phyloP scores from a whole-genome alignment of 1,140 invertebrate species.

The Tenebrio molitor region DNA sequence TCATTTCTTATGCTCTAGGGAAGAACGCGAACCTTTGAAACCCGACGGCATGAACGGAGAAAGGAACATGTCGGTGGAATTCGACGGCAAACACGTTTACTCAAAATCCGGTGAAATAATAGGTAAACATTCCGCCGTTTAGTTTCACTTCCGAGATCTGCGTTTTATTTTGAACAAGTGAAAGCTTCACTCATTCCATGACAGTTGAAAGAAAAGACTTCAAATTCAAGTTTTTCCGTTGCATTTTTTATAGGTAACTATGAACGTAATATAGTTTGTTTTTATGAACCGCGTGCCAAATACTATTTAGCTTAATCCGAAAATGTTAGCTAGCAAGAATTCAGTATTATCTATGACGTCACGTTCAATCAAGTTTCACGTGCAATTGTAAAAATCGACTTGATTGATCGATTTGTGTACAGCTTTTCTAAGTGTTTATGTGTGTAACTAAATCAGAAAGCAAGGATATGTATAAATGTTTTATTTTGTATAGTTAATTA shows the following conservation, averaged over 20 bases:
- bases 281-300: constrained; percentile 18
- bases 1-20: constrained; percentile 63
- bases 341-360: constrained; percentile 34
- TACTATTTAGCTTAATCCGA: constrained; percentile 19
- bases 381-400: constrained; percentile 19
- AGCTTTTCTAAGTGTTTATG: constrained; percentile 40
- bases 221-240: neutral
- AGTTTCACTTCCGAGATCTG: constrained; percentile 62
- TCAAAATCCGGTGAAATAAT: constrained; percentile 84
- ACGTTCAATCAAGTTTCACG: constrained; percentile 13
- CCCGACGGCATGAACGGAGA: constrained; percentile 76
- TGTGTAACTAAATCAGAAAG: constrained; percentile 34
- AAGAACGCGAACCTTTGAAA: constrained; percentile 85
- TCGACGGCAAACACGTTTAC: constrained; percentile 83
- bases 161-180: constrained; percentile 15
- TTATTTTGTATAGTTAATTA: constrained; percentile 47
- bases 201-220: constrained; percentile 12
- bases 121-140: constrained; percentile 88
- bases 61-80: constrained; percentile 83
- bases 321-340: constrained; percentile 25
- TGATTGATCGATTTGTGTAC: constrained; percentile 22
- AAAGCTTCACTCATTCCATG: constrained; percentile 30
- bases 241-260: constrained; percentile 22
- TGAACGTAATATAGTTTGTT: constrained; percentile 17
- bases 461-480: constrained; percentile 47